Percentiles rank a stretch among this genome's conserved stretches.
Evolutionary conservation across 2,113 vertebrate species (phyloP).

Genomic region (Mirounga angustirostris): DNA sequence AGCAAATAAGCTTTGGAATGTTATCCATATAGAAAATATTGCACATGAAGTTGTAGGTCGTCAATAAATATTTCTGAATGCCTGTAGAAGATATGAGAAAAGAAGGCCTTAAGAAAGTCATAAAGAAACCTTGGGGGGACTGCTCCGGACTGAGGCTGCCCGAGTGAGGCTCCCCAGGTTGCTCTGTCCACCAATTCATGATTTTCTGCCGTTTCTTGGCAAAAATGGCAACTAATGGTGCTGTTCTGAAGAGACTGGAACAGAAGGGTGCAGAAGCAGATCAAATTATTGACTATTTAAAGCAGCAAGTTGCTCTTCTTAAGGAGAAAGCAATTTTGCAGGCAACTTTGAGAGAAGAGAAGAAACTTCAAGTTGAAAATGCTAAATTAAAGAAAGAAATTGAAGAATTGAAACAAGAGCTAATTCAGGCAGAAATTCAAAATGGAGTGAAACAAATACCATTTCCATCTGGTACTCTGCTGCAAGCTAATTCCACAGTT

Average conservation of each 20-base stretch:
- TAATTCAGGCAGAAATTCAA: conserved; percentile 94
- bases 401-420: conserved; percentile 93
- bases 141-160: too few species aligned
- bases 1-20: neutral
- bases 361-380: conserved; percentile 98
- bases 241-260: too few species aligned
- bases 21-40: neutral
- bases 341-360: conserved; percentile 95
- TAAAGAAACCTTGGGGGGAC: neutral
- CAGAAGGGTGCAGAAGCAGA: too few species aligned
- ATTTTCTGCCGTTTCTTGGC: too few species aligned
- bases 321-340: conserved; percentile 86
- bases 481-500: conserved; percentile 78
- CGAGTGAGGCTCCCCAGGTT: too few species aligned
- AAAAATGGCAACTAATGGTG: too few species aligned
- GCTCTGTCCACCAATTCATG: too few species aligned
- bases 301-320: too few species aligned
- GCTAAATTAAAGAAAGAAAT: conserved; percentile 97
- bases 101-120: neutral
- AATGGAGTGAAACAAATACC: conserved; percentile 94
- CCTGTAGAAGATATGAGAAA: neutral
- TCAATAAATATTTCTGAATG: neutral
- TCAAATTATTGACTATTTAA: too few species aligned
- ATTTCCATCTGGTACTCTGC: conserved; percentile 81
- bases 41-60: neutral